Conservation (phyloP, 2,797 vertebrate species). For the Jordanella pulchra region DNA sequence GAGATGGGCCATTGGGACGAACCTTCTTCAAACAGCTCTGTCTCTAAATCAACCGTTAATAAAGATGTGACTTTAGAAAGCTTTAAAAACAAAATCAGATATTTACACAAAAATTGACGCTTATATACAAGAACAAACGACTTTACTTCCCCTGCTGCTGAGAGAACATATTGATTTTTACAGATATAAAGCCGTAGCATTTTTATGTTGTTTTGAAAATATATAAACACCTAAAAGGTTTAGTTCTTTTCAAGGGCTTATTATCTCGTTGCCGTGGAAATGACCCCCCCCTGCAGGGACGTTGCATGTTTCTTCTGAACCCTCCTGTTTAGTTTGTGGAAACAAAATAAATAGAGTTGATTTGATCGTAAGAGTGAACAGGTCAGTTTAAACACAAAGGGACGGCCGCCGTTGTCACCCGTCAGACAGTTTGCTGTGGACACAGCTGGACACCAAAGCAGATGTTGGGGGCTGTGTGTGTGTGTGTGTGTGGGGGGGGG, state of each 20-base stretch:
- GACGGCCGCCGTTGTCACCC: slow-evolving; percentile 16
- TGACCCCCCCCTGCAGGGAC: not conserved
- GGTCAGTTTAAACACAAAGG: not conserved
- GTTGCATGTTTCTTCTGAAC: not conserved
- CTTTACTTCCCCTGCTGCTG: not conserved
- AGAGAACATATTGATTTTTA: not conserved
- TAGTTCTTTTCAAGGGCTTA: not conserved
- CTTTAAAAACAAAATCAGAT: too few relatives aligned
- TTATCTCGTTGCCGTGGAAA: too few relatives aligned
- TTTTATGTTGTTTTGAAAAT: not conserved
- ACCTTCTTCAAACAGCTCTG: not conserved
- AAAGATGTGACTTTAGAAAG: not conserved
- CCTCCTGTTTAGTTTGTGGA: not conserved
- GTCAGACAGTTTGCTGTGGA: slow-evolving; percentile 26
- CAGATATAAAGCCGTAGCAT: not conserved
- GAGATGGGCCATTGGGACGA: not conserved
- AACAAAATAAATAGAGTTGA: not conserved
- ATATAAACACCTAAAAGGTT: not conserved
- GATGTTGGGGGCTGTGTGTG: slow-evolving; percentile 21
- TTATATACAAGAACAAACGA: not conserved
- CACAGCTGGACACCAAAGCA: slow-evolving; percentile 26
- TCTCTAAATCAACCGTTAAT: too few relatives aligned
- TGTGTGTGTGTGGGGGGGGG: too few relatives aligned
- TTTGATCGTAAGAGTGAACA: slow-evolving; percentile 7
- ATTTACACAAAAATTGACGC: not conserved